Evolutionary conservation across 2,797 vertebrate species (phyloP).

Genomic region (Pseudomugil tenellus): DNA sequence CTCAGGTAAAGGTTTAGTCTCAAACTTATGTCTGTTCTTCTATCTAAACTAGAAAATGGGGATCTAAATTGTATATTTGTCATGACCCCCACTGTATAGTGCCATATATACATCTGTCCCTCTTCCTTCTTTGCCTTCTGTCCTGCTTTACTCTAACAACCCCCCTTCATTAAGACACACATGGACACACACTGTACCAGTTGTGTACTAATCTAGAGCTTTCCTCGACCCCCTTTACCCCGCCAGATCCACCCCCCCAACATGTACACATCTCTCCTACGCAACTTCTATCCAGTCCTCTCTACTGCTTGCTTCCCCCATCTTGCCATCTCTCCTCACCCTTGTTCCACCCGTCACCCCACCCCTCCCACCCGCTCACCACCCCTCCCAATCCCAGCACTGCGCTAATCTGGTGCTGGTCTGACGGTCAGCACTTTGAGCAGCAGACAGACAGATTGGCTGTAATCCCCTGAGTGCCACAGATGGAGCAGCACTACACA

Average conservation of each 20-base stretch:
- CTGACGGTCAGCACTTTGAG: slow-evolving; percentile 85
- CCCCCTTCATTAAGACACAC: slow-evolving; percentile 21
- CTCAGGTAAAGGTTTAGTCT: not conserved
- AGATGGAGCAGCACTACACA: slow-evolving; percentile 76
- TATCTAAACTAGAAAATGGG: not conserved
- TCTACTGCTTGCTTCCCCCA: slow-evolving; percentile 6
- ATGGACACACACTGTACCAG: slow-evolving; percentile 44
- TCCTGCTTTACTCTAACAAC: slow-evolving; percentile 14
- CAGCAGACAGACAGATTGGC: slow-evolving; percentile 84
- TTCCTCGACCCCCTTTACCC: slow-evolving; percentile 12
- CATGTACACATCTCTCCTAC: slow-evolving; percentile 21
- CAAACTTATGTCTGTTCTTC: not conserved
- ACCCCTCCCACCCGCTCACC: too few relatives aligned
- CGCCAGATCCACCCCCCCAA: slow-evolving; percentile 4
- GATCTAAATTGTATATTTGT: not conserved
- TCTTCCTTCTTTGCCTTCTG: slow-evolving; percentile 47
- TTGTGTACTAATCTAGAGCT: slow-evolving; percentile 63
- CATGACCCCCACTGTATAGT: not conserved
- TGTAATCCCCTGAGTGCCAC: slow-evolving; percentile 82
- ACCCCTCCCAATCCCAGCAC: slow-evolving; percentile 62
- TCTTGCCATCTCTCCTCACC: slow-evolving; percentile 6
- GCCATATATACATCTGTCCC: slow-evolving; percentile 43
- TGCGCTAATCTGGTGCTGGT: slow-evolving; percentile 81
- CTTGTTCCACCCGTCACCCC: not conserved
- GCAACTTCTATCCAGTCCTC: slow-evolving; percentile 34